These are phyloP conservation scores for Acheta domesticus DNA, from an alignment of 2,888 invertebrate species.

Conservation along the genomic window DNA sequence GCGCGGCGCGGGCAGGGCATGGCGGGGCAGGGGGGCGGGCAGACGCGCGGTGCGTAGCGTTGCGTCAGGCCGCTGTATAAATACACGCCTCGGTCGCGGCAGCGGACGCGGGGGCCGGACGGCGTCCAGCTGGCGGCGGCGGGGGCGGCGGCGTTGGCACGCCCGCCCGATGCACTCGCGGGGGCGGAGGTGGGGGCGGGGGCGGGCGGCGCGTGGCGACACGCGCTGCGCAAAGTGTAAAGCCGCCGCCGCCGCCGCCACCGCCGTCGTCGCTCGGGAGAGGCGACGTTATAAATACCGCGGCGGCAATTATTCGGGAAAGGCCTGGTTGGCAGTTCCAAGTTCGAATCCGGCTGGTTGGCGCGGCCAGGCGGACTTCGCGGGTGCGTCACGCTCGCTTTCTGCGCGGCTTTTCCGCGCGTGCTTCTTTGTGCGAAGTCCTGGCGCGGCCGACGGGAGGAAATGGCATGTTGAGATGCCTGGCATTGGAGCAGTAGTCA, in stretches of 20 bases:
- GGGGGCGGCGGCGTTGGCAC: neutral
- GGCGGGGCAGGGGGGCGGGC: neutral
- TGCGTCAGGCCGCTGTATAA: slow-evolving; percentile 9
- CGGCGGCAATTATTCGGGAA: neutral
- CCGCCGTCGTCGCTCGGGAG: neutral
- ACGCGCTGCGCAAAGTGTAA: slow-evolving; percentile 6
- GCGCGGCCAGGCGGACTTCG: neutral
- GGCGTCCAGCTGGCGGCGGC: neutral
- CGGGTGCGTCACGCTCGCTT: neutral
- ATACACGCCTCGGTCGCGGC: neutral
- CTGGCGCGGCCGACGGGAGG: too few relatives aligned
- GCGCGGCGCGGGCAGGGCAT: neutral
- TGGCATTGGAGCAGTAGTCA: too few relatives aligned
- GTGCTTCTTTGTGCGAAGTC: too few relatives aligned
- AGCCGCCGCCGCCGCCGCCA: neutral
- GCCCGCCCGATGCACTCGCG: neutral
- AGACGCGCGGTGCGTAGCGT: neutral
- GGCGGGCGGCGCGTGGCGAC: neutral
- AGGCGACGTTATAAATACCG: neutral
- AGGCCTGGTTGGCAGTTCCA: neutral
- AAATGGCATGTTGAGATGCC: too few relatives aligned
- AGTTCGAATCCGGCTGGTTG: neutral
- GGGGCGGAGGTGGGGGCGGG: neutral
- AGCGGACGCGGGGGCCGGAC: neutral
- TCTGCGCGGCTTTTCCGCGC: too few relatives aligned